A percentile compares a stretch with the other conserved stretches of the same genome.
Conservation (phyloP, 2,888 invertebrate genomes). For the Monopis laevigella region DNA sequence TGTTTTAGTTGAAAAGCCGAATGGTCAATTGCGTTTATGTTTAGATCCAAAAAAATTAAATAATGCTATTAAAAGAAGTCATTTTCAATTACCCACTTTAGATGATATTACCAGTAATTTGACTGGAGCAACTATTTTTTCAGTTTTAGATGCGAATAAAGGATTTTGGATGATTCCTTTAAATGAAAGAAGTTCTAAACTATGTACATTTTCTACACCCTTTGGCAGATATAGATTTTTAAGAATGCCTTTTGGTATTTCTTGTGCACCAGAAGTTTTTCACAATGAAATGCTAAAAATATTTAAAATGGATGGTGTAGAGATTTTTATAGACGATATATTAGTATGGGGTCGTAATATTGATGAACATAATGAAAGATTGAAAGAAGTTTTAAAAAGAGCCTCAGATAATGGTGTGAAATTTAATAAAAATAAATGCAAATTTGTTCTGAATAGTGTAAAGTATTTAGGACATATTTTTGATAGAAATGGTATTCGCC, state of each 20-base stretch:
- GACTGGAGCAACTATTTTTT: slow-evolving; percentile 15
- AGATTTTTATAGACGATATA: slow-evolving; percentile 13
- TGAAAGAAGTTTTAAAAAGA: slow-evolving; percentile 11
- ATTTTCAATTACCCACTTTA: slow-evolving; percentile 17
- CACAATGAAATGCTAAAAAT: slow-evolving; percentile 18
- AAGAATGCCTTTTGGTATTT: slow-evolving; percentile 10
- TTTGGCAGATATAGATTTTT: slow-evolving; percentile 8
- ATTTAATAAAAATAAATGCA: too few species aligned
- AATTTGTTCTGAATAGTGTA: too few species aligned
- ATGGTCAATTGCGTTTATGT: slow-evolving; percentile 15
- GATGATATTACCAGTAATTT: slow-evolving; percentile 16
- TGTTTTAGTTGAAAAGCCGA: slow-evolving; percentile 14
- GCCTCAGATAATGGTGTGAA: too few species aligned
- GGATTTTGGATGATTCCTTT: slow-evolving; percentile 10
- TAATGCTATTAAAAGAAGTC: slow-evolving; percentile 14
- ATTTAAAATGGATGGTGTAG: slow-evolving; percentile 15
- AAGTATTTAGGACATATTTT: too few species aligned
- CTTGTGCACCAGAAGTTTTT: slow-evolving; percentile 15
- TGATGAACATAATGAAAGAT: slow-evolving; percentile 15
- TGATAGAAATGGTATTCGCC: too few species aligned
- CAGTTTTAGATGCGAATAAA: slow-evolving; percentile 15
- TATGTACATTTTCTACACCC: slow-evolving; percentile 11
- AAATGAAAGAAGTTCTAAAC: slow-evolving; percentile 9
- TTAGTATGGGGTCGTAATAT: slow-evolving; percentile 12
- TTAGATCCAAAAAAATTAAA: slow-evolving; percentile 16